These are phyloP conservation scores for Heterotis niloticus DNA, from an alignment of 2,113 vertebrate genomes.

Conservation along the genomic window DNA sequence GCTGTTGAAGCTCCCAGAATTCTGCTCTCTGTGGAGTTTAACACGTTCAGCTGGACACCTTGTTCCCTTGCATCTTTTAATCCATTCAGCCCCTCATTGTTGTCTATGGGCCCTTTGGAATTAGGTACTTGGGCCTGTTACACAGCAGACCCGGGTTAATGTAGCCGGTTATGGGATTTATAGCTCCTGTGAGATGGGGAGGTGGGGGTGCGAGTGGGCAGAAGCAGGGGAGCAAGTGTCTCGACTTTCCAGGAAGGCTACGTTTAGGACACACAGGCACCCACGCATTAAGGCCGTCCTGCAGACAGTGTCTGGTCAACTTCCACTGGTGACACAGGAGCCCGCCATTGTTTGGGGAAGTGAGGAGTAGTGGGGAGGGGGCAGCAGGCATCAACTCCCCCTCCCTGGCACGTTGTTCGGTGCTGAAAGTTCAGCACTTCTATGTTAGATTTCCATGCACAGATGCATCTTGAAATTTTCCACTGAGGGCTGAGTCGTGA, in stretches of 20 bases:
- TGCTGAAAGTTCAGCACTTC: neutral
- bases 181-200: slow-evolving; percentile 28
- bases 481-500: slow-evolving; percentile 26
- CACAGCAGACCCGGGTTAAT: slow-evolving; percentile 27
- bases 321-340: slow-evolving; percentile 31
- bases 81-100: slow-evolving; percentile 20
- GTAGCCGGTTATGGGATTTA: slow-evolving; percentile 40
- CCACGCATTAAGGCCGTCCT: slow-evolving; percentile 36
- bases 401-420: no score
- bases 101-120: neutral
- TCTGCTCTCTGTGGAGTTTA: slow-evolving; percentile 19
- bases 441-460: neutral
- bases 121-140: slow-evolving; percentile 13
- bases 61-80: slow-evolving; percentile 33
- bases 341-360: no score
- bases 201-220: slow-evolving; percentile 37
- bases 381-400: no score
- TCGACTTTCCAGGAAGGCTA: slow-evolving; percentile 42
- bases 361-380: neutral
- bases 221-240: slow-evolving; percentile 24
- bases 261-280: slow-evolving; percentile 25
- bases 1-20: slow-evolving; percentile 18
- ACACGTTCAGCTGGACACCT: slow-evolving; percentile 19
- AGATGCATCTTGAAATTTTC: slow-evolving; percentile 16
- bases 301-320: slow-evolving; percentile 37